phyloP scores from a whole-genome alignment of 2,888 invertebrate species.

The Brachyopa scutellaris region DNA sequence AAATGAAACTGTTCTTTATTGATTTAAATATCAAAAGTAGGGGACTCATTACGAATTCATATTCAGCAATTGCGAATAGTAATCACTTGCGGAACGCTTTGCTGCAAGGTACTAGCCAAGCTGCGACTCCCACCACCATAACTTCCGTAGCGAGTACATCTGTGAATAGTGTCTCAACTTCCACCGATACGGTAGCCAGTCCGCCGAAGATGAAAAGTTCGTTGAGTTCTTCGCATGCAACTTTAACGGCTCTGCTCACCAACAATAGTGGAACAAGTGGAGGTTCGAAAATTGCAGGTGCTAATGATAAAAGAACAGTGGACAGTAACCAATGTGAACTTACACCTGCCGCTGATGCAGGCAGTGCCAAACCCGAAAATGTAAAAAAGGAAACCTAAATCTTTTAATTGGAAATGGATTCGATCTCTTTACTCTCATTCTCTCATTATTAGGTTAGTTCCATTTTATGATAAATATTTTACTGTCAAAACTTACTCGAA shows the following conservation, averaged over 20 bases:
- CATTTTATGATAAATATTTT: no score
- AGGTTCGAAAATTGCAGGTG: not conserved
- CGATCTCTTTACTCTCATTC: not conserved
- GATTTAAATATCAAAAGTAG: conserved; percentile 81
- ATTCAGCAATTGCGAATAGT: conserved; percentile 75
- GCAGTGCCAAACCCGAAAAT: conserved; percentile 9
- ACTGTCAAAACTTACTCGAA: no score
- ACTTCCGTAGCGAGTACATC: conserved; percentile 45
- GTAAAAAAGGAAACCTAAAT: conserved; percentile 13
- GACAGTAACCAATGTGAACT: conserved; percentile 15
- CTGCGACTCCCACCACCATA: conserved; percentile 25
- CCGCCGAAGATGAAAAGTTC: conserved; percentile 76
- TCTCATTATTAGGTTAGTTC: not conserved
- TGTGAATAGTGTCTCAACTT: conserved; percentile 54
- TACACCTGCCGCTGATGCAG: not conserved
- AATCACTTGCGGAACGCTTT: conserved; percentile 80
- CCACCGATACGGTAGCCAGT: conserved; percentile 56
- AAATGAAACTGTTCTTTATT: conserved; percentile 83
- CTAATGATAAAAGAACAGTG: conserved; percentile 27
- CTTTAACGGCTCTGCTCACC: conserved; percentile 80
- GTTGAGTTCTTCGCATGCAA: conserved; percentile 81
- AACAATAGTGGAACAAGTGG: conserved; percentile 73
- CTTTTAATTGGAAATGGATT: not conserved
- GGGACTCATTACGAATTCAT: conserved; percentile 80
- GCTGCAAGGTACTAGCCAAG: conserved; percentile 76